Base-by-base conservation (phyloP, 1,140 invertebrate species). In the Magallana gigas region DNA sequence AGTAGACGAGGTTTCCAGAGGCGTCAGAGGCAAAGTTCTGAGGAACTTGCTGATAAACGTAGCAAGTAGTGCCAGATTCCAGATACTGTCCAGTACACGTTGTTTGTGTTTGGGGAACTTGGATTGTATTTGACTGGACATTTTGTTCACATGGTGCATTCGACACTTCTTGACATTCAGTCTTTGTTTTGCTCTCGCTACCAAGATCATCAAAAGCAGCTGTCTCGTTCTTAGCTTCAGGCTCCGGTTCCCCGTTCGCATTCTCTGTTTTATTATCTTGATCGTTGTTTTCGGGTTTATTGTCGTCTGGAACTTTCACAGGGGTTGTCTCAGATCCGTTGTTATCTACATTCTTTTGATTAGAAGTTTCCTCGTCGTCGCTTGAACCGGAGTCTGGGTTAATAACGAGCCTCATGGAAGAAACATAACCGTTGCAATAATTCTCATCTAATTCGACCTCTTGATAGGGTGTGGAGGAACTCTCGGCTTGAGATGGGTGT, bases 351-450 rank as follows among this genome's bases (percentile, higher is more conserved):
- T 48, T 48, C 36, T 48, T 48, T 48, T 48, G 36, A 4, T 48
- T 48, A 48, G 36, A 48, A 48, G 36, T 23, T 36, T 76, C 60
- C 11, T 62, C 68, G 23, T 76, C 68, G 36, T 76, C 68, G 23
- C 68, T 76, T 11, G 68, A 76, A 76, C 68, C 36, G 18, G 68
- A 76, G 36, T 76, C 7, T 76, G 68, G 68, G 36, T 76, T 76
- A 12, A 76, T 76, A 23, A 76, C 23, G 36, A 76, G 36, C 68
- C 23, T 76, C 18, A 12, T 23, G 7, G 68, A 76, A 76, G 18
- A 76, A 18, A 76, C 11, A 23, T 36, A 48, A 48, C 3, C 36
- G 18, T 76, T 12, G 12, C 23, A 76, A 76, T 76, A 76, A 23
- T 23, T 76, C 11, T 36, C 23, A 5, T 18, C 11, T 29, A 76